A percentile compares a stretch with the other conserved stretches of the same genome.
These are phyloP conservation scores for Amphipoea oculea DNA, from an alignment of 2,888 invertebrate genomes.

Conservation along the genomic window DNA sequence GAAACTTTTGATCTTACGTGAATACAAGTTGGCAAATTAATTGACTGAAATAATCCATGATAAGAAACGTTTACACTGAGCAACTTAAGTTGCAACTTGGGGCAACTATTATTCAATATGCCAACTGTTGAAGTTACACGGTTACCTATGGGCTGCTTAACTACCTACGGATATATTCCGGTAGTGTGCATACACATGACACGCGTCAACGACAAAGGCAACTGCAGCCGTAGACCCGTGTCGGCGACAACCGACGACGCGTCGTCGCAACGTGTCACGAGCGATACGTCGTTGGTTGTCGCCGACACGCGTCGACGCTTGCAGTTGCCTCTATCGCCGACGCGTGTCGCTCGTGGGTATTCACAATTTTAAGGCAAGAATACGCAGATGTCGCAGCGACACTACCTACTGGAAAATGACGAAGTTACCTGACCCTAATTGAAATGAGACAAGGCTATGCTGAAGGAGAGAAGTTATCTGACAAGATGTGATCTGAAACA, in stretches of 20 bases:
- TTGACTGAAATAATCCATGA: slow-evolving; percentile 3
- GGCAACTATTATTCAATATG: not conserved
- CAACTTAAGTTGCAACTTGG: not conserved
- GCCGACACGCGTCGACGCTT: no score
- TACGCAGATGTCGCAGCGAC: not conserved
- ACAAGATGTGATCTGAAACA: no score
- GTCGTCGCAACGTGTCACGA: no score
- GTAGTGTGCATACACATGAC: no score
- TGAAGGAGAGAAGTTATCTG: not conserved
- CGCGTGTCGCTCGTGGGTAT: not conserved
- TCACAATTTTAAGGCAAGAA: not conserved
- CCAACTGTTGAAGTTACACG: not conserved
- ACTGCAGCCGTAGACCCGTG: no score
- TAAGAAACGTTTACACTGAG: not conserved
- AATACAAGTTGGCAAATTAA: slow-evolving; percentile 40
- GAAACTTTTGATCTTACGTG: slow-evolving; percentile 40
- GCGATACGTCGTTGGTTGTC: no score
- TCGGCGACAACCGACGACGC: no score
- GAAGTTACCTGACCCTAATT: not conserved
- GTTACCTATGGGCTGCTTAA: not conserved
- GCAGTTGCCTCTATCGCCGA: no score
- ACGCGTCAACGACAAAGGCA: no score
- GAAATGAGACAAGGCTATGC: not conserved
- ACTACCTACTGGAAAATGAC: no score
- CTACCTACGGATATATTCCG: not conserved